These are phyloP conservation scores for Parazoanthus atlanticus DNA, from an alignment of 92 coral and sea anemone species.

Conservation along the genomic window DNA sequence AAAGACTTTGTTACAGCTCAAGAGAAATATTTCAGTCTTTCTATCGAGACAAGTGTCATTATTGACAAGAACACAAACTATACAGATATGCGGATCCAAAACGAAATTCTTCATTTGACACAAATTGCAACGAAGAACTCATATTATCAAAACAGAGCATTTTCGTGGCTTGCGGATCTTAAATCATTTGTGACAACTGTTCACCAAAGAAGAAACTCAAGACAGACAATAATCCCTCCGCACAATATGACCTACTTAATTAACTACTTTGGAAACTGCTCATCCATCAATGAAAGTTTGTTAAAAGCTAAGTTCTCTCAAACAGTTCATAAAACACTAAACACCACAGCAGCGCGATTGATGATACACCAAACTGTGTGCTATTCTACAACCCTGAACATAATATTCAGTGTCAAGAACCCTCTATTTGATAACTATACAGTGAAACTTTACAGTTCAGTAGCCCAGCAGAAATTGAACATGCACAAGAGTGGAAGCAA, in stretches of 20 bases:
- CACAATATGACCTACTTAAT: background rate
- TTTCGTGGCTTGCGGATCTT: slow-evolving; percentile 6
- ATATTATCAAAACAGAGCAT: background rate
- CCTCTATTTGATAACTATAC: background rate
- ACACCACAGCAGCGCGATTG: background rate
- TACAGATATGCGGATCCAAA: background rate
- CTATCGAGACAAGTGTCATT: slow-evolving; percentile 60
- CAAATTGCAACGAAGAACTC: slow-evolving; percentile 30
- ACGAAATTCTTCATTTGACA: too few relatives aligned
- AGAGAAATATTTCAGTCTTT: slow-evolving; percentile 56
- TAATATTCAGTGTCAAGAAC: background rate
- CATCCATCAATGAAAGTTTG: background rate
- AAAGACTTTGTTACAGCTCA: slow-evolving; percentile 51
- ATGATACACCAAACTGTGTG: background rate
- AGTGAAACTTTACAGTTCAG: background rate
- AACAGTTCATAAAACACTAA: background rate
- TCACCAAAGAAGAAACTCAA: background rate
- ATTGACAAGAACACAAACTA: slow-evolving; percentile 45
- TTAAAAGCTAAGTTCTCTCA: background rate
- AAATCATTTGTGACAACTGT: slow-evolving; percentile 27
- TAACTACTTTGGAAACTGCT: background rate
- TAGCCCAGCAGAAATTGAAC: background rate
- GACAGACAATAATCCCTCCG: background rate
- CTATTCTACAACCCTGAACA: background rate
- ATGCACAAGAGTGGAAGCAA: background rate